A percentile compares a stretch with the other conserved stretches of the same genome.
Evolutionary conservation across 2,888 invertebrate species (phyloP).

Genomic region (Apamea anceps): DNA sequence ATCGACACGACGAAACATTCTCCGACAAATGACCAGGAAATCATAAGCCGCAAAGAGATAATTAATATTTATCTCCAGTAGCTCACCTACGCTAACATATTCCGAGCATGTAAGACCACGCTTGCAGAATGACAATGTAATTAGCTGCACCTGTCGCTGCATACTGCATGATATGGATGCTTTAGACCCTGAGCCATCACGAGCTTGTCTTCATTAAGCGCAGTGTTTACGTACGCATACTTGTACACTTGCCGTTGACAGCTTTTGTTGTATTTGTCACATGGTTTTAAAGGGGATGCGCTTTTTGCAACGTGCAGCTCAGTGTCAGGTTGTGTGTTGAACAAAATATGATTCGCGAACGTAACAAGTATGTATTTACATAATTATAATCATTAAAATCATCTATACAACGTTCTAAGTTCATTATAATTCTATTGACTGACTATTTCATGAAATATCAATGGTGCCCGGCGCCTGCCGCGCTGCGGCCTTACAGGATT

Average conservation of each 20-base stretch:
- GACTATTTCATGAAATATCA: no score
- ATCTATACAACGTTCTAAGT: no score
- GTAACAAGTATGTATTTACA: no score
- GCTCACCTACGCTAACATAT: conserved; percentile 26
- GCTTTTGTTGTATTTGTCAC: neutral
- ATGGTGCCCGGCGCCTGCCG: no score
- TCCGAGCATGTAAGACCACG: conserved; percentile 30
- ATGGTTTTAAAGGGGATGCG: neutral
- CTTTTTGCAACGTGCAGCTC: no score
- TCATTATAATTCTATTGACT: no score
- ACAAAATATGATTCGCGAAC: no score
- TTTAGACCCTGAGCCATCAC: conserved; percentile 35
- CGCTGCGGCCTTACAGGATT: neutral
- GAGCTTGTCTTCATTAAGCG: conserved; percentile 43
- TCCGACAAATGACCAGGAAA: conserved; percentile 44
- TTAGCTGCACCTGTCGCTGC: conserved; percentile 47
- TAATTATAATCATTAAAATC: no score
- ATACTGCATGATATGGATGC: conserved; percentile 36
- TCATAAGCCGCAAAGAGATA: conserved; percentile 34
- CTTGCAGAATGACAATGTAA: conserved; percentile 49
- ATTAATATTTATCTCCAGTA: conserved; percentile 52
- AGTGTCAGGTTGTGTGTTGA: no score
- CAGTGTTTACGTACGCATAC: conserved; percentile 10
- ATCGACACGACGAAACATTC: conserved; percentile 5
- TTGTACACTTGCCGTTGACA: neutral